phyloP scores from a whole-genome alignment of 2,113 vertebrate species.

The Cyanoderma ruficeps region DNA sequence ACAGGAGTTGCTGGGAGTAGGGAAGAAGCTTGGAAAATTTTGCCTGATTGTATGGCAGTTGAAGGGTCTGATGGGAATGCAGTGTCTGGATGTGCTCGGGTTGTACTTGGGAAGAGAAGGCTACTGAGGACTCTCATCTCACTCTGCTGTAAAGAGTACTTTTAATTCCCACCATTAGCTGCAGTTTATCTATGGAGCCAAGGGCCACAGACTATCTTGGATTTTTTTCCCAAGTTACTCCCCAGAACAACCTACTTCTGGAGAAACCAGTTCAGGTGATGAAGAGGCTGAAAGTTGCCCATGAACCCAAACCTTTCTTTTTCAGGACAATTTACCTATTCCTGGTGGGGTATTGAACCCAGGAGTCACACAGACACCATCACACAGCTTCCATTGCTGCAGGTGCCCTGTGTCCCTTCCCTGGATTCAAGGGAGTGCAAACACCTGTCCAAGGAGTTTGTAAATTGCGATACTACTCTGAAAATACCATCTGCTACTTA shows the following conservation, averaged over 20 bases:
- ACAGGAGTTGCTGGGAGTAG: not conserved
- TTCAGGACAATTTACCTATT: not conserved
- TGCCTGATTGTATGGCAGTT: not conserved
- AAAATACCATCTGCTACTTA: not conserved
- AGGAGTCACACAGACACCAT: not conserved
- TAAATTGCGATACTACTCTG: not conserved
- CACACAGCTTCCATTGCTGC: not conserved
- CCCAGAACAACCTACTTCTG: not conserved
- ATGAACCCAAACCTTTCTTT: not conserved
- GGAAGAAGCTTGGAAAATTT: not conserved
- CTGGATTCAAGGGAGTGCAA: not conserved
- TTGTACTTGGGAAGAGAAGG: not conserved
- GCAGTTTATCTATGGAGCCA: not conserved
- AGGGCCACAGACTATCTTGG: not conserved
- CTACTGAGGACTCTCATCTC: not conserved
- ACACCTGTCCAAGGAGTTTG: not conserved
- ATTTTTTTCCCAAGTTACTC: not conserved
- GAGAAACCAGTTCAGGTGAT: not conserved
- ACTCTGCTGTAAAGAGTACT: not conserved
- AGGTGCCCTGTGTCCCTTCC: accelerated
- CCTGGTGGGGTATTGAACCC: accelerated
- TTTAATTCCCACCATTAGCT: not conserved
- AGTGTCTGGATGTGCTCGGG: accelerated
- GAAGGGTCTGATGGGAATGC: not conserved
- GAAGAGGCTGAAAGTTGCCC: not conserved